Percentiles rank a stretch among this genome's conserved stretches.
Evolutionary conservation across 2,797 vertebrate genomes (phyloP).

Genomic region (Acipenser transmontanus): DNA sequence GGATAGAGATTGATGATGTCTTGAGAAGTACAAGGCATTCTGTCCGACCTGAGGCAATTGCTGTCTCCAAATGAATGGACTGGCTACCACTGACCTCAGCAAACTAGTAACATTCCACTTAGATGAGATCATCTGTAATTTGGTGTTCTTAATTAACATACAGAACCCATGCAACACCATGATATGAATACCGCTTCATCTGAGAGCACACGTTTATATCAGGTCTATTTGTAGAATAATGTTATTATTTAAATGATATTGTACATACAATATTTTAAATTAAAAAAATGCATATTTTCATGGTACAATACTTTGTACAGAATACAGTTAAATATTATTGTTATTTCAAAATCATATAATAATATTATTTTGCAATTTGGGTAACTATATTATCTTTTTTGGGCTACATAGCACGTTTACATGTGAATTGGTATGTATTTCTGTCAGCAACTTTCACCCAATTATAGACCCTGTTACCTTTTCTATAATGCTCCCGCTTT

Average conservation of each 20-base stretch:
- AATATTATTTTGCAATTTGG: too few species aligned
- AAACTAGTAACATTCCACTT: slow-evolving; percentile 36
- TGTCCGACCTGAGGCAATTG: slow-evolving; percentile 66
- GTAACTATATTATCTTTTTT: too few species aligned
- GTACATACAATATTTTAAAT: too few species aligned
- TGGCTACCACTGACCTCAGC: slow-evolving; percentile 57
- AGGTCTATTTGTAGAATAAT: not conserved
- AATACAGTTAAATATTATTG: too few species aligned
- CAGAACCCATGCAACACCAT: slow-evolving; percentile 18
- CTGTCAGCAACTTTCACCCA: too few species aligned
- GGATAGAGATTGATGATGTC: slow-evolving; percentile 66
- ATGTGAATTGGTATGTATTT: too few species aligned
- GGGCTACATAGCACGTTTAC: too few species aligned
- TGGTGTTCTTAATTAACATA: slow-evolving; percentile 46
- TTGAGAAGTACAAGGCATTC: slow-evolving; percentile 39
- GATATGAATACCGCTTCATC: not conserved
- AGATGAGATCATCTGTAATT: slow-evolving; percentile 45
- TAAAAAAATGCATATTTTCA: too few species aligned
- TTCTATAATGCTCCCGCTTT: not conserved
- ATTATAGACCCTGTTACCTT: too few species aligned
- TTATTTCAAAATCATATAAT: too few species aligned
- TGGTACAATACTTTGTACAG: too few species aligned
- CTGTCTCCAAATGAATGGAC: slow-evolving; percentile 58
- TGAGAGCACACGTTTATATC: not conserved
- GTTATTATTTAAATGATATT: too few species aligned